Base-by-base conservation (phyloP, 2,797 vertebrate species). In the Ataeniobius toweri region DNA sequence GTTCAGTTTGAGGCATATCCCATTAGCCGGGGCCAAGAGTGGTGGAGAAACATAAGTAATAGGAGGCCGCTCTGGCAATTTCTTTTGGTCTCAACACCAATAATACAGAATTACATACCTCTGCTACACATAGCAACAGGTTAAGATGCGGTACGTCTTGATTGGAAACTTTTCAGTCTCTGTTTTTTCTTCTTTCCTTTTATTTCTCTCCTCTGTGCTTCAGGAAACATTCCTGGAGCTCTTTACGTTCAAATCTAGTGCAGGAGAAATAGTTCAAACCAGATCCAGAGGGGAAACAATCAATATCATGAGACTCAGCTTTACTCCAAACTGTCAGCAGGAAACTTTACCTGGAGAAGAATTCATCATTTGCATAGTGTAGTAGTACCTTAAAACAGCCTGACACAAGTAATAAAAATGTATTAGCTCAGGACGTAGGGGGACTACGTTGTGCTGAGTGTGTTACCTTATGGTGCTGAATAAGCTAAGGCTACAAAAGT, bases 371-470 rank as follows among this genome's bases (percentile, higher is more conserved):
- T 95, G 93, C 93, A 95, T 95, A 91, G 79, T 82, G 78, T 79
- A 87, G 85, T 90, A 89, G 85, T 89, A 89, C 89, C 80, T 91
- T 91, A 87, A 92, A 94, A 92, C 69, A 73, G 81, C 92, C 89
- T 91, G 94, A 91, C 94, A 94, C 88, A 90, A 91, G 87, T 92
- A 93, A 95, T 93, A 94, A 94, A 95, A 94, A 93, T 92, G 89
- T 90, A 93, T 95, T 92, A 93, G 88, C 92, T 88, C 86, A 86
- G 88, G 90, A 89, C 88, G 83, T 81, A 86, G 70, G 85, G 74
- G 80, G 80, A 83, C 59, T 71, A 68, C 83, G 85, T 90, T 90
- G 86, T 93, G 93, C 94, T 94, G 94, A 93, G 91, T 92, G 85
- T 83, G 91, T 91, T 89, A 79, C 82, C 84, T 90, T 1, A 51